Percentiles rank a stretch among this genome's conserved stretches.
phyloP scores from a whole-genome alignment of 1,140 invertebrate species.

The Tribolium castaneum region DNA sequence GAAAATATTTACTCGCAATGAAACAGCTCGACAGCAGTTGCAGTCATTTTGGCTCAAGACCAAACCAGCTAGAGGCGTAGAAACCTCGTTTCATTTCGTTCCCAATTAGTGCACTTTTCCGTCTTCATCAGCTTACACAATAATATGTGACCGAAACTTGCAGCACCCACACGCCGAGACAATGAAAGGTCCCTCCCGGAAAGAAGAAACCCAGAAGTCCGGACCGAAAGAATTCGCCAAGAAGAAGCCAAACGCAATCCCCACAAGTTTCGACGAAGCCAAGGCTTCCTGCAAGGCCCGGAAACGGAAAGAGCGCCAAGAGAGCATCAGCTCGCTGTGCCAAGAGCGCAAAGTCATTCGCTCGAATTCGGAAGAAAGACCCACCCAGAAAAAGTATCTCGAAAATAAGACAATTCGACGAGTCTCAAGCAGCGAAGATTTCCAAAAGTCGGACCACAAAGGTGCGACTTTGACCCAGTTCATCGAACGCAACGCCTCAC shows the following conservation, averaged over 20 bases:
- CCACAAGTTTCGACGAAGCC: conserved; percentile 59
- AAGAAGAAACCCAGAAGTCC: conserved; percentile 54
- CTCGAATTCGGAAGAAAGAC: conserved; percentile 78
- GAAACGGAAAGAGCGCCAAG: conserved; percentile 83
- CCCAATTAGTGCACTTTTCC: too few relatives aligned
- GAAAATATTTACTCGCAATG: neutral
- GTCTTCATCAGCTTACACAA: too few relatives aligned
- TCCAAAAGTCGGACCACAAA: conserved; percentile 66
- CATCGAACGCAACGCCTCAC: conserved; percentile 29
- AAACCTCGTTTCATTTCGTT: neutral
- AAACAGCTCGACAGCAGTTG: neutral
- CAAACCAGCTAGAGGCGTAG: neutral
- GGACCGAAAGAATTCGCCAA: conserved; percentile 31
- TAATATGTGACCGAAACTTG: neutral
- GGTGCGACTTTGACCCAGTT: conserved; percentile 13
- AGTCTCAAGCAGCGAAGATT: conserved; percentile 75
- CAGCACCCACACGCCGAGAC: conserved; percentile 7
- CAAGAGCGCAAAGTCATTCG: conserved; percentile 82
- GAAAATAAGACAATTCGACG: conserved; percentile 67
- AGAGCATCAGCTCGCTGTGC: conserved; percentile 71
- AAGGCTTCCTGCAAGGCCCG: conserved; percentile 64
- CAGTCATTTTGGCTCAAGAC: neutral
- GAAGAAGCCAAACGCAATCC: conserved; percentile 24
- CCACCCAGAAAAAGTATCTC: conserved; percentile 61
- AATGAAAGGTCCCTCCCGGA: conserved; percentile 60